Base-by-base conservation (phyloP, 1,140 invertebrate species). In the Euwallacea fornicatus region DNA sequence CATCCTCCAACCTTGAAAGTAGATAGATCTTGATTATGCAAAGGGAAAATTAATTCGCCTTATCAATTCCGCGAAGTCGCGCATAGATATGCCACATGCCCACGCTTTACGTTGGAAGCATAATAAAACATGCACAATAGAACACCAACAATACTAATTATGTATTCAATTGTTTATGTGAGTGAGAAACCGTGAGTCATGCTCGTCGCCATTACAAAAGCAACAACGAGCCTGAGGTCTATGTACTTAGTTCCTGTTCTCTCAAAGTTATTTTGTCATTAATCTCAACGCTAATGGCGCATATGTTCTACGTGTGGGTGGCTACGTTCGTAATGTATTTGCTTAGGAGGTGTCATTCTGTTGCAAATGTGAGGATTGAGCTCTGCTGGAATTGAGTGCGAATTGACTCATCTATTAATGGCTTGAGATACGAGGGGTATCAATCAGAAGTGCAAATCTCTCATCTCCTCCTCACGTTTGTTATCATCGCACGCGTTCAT, bases 141-240 rank as follows among this genome's bases (percentile, higher is more conserved):
- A 50, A 50, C 46, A 50, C 46, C 46, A 50, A 50, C 46, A 50
- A 50, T 50, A 50, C 46, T 50, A 50, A 50, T 50, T 50, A 13
- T 13, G 46, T 50, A 50, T 50, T 50, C 46, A 50, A 50, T 50
- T 50, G 46, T 50, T 50, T 50, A 50, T 50, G 13, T 50, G 13
- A 10, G 46, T 10, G 9, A 11, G 46, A 50, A 13, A 50, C 9
- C 13, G 46, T 50, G 46, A 50, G 9, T 50, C 46, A 50, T 50
- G 13, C 46, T 13, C 46, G 13, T 50, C 46, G 46, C 46, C 46
- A 50, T 50, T 50, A 50, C 46, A 50, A 50, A 50, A 50, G 46
- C 46, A 13, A 50, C 21, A 33, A 13, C 46, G 9, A 50, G 46
- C 46, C 46, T 50, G 13, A 13, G 46, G 46, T 50, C 46, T 50